Evolutionary conservation across 1,140 invertebrate genomes (phyloP).

Genomic region (Diachasmimorpha longicaudata): DNA sequence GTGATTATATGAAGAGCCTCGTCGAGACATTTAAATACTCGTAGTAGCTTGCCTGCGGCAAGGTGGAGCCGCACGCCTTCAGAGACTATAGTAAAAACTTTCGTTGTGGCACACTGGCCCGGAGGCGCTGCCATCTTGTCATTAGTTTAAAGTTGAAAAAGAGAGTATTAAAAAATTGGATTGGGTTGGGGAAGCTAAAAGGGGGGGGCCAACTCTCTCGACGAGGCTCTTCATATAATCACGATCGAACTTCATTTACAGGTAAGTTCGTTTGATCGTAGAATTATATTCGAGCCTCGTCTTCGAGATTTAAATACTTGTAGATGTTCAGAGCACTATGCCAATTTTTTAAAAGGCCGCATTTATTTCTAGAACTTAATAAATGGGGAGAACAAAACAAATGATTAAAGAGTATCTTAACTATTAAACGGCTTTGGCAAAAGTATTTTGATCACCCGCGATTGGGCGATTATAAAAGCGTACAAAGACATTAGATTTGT

Average conservation of each 20-base stretch:
- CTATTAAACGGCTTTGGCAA: slow-evolving; percentile 7
- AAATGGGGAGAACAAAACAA: background rate
- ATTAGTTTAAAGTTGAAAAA: background rate
- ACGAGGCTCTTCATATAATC: background rate
- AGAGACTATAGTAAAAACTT: background rate
- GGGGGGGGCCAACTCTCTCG: background rate
- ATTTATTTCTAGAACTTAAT: background rate
- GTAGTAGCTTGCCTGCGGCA: background rate
- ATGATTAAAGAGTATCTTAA: background rate
- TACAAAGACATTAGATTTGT: slow-evolving; percentile 13
- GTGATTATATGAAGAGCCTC: background rate
- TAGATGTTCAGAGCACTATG: background rate
- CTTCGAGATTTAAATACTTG: background rate
- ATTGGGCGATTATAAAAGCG: slow-evolving; percentile 20
- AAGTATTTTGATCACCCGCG: background rate
- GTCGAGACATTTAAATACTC: background rate
- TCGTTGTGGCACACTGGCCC: background rate
- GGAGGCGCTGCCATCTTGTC: background rate
- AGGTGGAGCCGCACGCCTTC: background rate
- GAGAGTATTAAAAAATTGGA: background rate
- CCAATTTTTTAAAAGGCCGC: background rate
- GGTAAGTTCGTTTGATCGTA: background rate
- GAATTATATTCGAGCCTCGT: background rate
- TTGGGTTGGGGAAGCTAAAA: background rate
- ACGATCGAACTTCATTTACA: background rate